Conservation (phyloP, 2,113 vertebrate species). For the Hystrix cristata region DNA sequence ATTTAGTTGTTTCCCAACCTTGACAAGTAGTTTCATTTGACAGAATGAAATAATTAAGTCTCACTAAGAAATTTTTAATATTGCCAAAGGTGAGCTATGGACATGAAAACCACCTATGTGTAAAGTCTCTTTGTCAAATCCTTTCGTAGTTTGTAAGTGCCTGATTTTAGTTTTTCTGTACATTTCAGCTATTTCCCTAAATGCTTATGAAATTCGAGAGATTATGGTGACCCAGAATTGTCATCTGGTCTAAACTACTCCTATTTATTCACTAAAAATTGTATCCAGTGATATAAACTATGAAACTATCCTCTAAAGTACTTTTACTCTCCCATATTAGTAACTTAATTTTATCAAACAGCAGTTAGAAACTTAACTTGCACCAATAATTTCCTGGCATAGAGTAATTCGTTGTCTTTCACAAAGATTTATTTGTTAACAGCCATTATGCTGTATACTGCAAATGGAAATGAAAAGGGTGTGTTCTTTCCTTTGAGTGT, state of each 20-base stretch:
- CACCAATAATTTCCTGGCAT: not conserved
- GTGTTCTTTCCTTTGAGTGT: not conserved
- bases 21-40: conserved; percentile 73
- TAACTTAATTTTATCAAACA: not conserved
- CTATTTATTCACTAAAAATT: not conserved
- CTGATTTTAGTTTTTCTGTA: not conserved
- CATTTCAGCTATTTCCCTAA: conserved; percentile 44
- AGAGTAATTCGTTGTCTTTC: not conserved
- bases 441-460: not conserved
- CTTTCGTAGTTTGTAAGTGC: conserved; percentile 30
- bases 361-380: conserved; percentile 28
- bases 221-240: not conserved
- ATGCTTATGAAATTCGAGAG: conserved; percentile 7
- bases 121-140: conserved; percentile 45
- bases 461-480: not conserved
- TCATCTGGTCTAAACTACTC: not conserved
- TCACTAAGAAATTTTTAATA: conserved; percentile 77
- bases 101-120: not conserved
- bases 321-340: not conserved
- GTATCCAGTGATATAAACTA: not conserved
- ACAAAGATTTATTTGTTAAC: conserved; percentile 12
- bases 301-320: not conserved
- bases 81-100: conserved; percentile 32
- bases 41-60: conserved; percentile 75
- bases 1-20: conserved; percentile 69